Conservation (phyloP, 2,888 invertebrate species). For the Pristionchus arcanus region DNA sequence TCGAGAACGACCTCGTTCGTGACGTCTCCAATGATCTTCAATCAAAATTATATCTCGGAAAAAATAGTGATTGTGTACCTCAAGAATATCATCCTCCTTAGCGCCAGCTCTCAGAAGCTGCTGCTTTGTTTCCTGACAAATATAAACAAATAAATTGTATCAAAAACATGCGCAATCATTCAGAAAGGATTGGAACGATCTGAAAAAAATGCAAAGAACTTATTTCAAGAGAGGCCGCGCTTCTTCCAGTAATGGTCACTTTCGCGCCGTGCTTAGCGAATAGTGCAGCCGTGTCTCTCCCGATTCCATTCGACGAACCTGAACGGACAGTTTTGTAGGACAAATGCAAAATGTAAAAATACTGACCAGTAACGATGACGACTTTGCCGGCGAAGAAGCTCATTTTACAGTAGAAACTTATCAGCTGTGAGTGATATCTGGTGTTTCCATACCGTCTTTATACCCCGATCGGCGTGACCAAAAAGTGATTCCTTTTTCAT, state of each 20-base stretch:
- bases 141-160: too few relatives aligned
- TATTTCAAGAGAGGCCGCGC: neutral
- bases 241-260: neutral
- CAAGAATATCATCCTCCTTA: neutral
- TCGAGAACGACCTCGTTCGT: neutral
- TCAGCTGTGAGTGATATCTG: neutral
- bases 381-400: constrained; percentile 24
- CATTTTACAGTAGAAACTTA: neutral
- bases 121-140: neutral
- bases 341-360: neutral
- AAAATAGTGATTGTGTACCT: neutral
- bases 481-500: neutral
- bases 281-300: neutral
- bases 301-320: constrained; percentile 11
- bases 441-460: neutral
- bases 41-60: neutral
- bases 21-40: neutral
- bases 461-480: neutral
- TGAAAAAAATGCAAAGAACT: too few relatives aligned
- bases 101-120: neutral
- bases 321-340: neutral
- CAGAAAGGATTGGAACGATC: too few relatives aligned
- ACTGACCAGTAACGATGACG: neutral
- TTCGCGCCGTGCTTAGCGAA: neutral
- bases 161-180: too few relatives aligned